phyloP scores from a whole-genome alignment of 2,888 invertebrate genomes.

The Euzetes globulus region DNA sequence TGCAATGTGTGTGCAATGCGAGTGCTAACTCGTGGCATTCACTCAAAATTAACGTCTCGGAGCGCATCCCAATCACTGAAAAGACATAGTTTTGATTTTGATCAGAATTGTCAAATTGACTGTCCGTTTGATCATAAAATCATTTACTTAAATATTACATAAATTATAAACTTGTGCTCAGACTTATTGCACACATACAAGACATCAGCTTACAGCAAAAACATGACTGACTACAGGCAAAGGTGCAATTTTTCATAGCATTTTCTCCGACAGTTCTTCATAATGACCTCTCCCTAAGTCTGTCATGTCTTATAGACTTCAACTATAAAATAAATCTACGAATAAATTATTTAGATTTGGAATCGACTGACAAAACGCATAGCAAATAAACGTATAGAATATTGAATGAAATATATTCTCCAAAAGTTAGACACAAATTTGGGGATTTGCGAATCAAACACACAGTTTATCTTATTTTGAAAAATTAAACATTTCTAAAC shows the following conservation, averaged over 20 bases:
- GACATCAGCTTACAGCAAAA: neutral
- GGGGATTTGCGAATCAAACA: conserved; percentile 1
- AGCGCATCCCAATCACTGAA: neutral
- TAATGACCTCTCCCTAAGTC: conserved; percentile 9
- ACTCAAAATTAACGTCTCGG: neutral
- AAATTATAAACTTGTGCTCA: conserved; percentile 18
- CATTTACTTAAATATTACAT: conserved; percentile 19
- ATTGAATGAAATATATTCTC: conserved; percentile 14
- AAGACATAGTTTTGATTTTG: conserved; percentile 11
- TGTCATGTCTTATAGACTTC: neutral
- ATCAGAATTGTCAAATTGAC: conserved; percentile 26
- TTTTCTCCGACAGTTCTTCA: neutral
- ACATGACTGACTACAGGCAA: conserved; percentile 7
- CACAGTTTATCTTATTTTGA: neutral
- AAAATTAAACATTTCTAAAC: neutral
- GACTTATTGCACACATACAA: conserved; percentile 8
- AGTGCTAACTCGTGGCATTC: neutral
- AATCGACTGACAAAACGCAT: neutral
- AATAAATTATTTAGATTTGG: conserved; percentile 18
- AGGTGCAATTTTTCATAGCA: neutral
- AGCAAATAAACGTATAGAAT: neutral
- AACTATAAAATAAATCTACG: neutral
- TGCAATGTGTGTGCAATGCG: neutral
- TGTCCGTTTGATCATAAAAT: conserved; percentile 11
- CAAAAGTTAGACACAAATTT: neutral